Evolutionary conservation across 92 coral and sea anemone species (phyloP), one percentile per base, ranked within the genome.

Genomic region (Zoanthus sansibaricus): DNA sequence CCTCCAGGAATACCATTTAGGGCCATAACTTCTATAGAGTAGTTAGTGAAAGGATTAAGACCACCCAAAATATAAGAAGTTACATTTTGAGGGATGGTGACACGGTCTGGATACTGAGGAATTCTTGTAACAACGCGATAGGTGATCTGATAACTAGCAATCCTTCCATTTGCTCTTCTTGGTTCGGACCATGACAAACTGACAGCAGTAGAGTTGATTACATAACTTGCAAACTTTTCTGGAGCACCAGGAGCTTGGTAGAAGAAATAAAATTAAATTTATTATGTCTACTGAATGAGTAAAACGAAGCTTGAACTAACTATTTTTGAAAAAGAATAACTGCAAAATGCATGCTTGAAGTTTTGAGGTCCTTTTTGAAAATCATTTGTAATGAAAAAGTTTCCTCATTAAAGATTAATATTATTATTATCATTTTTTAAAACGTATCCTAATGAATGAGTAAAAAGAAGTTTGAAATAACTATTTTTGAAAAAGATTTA

Each of bases 151-250:
- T 80, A 80, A 12, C 75, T 75, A 42, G 13, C 61, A 46, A 80
- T 80, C 46, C 85, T 46, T 67, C 85, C 85, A 20, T 80, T 80
- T 0, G 85, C 75, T 42, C 85, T 80, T 25, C 47, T 64, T 17
- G 85, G 85, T 67, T 80, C 59, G 16, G 85, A 80, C 85, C 85
- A 80, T 18, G 85, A 80, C 37, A 80, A 67, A 42, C 85, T 44
- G 15, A 80, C 75, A 64, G 85, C 85, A 47, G 85, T 80, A 48
- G 74, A 67, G 73, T 80, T 80, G 42, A 80, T 45, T 6, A 80
- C 85, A 6, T 66, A 14, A 20, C 47, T 21, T 25, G 46, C 85
- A 67, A 80, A 80, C 75, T 80, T 66, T 54, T 80, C 85, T 20
- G 85, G 85, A 46, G 85, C 75, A 47, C 75, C 85, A 12, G 85